Percentiles rank a stretch among this genome's conserved stretches.
phyloP scores from a whole-genome alignment of 23 tunicate species.

The Styela clava region DNA sequence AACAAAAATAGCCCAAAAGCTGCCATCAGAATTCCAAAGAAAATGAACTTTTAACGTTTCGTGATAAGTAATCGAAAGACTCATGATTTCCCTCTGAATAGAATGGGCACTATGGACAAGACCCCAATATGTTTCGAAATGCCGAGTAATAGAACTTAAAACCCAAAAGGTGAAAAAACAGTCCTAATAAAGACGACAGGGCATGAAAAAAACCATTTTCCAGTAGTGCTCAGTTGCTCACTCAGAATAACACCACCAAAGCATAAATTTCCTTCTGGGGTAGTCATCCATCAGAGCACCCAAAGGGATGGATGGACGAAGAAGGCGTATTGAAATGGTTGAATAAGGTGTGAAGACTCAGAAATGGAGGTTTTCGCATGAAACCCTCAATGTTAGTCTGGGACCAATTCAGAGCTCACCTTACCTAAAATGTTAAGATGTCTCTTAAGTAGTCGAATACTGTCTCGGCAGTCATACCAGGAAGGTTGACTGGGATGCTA shows the following conservation, averaged over 20 bases:
- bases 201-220: constrained; percentile 37
- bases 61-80: constrained; percentile 24
- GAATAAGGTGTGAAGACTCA: constrained; percentile 28
- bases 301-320: constrained; percentile 47
- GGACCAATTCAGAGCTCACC: constrained; percentile 40
- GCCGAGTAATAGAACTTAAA: constrained; percentile 33
- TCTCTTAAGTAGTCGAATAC: neutral
- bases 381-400: constrained; percentile 19
- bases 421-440: constrained; percentile 21
- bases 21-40: constrained; percentile 24
- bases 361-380: constrained; percentile 30
- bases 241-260: constrained; percentile 16
- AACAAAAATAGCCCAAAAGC: too few relatives aligned
- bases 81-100: constrained; percentile 24
- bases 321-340: constrained; percentile 17
- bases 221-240: constrained; percentile 8
- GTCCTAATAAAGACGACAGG: constrained; percentile 35
- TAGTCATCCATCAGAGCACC: constrained; percentile 30
- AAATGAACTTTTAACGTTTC: neutral
- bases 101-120: constrained; percentile 35
- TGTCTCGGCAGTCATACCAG: constrained; percentile 23
- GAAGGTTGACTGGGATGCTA: constrained; percentile 21
- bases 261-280: constrained; percentile 31
- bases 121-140: constrained; percentile 38
- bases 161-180: constrained; percentile 28